These are phyloP conservation scores for Lochmaea capreae DNA, from an alignment of 2,888 invertebrate genomes.

Conservation along the genomic window DNA sequence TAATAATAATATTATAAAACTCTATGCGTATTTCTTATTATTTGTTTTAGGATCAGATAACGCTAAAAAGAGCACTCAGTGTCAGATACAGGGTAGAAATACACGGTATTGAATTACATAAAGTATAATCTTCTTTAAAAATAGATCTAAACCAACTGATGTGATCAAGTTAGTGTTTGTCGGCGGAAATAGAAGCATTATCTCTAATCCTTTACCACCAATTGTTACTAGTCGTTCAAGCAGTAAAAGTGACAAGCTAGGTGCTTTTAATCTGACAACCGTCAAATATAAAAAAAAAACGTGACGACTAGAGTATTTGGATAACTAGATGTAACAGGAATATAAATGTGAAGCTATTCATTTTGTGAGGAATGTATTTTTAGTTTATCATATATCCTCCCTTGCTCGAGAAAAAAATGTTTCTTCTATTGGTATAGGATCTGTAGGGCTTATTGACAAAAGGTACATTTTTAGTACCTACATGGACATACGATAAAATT, in stretches of 20 bases:
- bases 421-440: not conserved
- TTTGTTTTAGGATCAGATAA: no score
- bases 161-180: constrained; percentile 4
- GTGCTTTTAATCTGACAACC: constrained; percentile 23
- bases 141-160: not conserved
- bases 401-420: not conserved
- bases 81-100: not conserved
- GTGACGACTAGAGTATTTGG: constrained; percentile 12
- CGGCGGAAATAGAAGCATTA: constrained; percentile 22
- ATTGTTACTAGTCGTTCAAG: constrained; percentile 20
- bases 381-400: no score
- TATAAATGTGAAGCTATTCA: not conserved
- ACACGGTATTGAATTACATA: not conserved
- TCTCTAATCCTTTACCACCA: constrained; percentile 23
- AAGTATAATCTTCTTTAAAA: constrained; percentile 1
- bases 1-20: no score
- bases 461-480: no score
- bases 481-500: no score
- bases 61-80: no score
- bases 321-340: not conserved
- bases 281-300: constrained; percentile 24
- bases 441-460: no score
- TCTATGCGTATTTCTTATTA: no score
- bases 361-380: not conserved
- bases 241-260: constrained; percentile 24